Conservation (phyloP, 1,140 invertebrate species). For the Saxidomus purpurata region DNA sequence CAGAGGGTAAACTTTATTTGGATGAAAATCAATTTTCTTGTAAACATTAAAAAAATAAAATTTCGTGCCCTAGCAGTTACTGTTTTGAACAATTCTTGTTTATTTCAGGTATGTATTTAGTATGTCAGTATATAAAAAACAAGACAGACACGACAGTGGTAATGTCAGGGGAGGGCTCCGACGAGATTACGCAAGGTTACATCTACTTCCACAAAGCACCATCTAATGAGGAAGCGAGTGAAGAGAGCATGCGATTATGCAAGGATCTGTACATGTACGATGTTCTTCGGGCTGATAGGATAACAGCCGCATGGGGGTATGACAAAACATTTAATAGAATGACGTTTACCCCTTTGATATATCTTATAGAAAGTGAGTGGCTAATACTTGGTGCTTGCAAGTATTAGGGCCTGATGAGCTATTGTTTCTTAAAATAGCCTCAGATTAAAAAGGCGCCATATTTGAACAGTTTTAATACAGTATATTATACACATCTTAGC, state of each 20-base stretch:
- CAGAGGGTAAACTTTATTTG: too few species aligned
- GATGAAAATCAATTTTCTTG: too few species aligned
- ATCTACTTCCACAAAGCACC: slow-evolving; percentile 88
- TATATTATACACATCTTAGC: too few species aligned
- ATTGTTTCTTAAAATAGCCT: background rate
- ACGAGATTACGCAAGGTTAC: slow-evolving; percentile 89
- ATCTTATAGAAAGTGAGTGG: background rate
- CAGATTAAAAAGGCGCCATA: too few species aligned
- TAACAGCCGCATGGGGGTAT: slow-evolving; percentile 90
- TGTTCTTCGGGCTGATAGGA: slow-evolving; percentile 94
- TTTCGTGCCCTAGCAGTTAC: too few species aligned
- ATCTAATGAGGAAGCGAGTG: slow-evolving; percentile 90
- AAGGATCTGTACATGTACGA: slow-evolving; percentile 93
- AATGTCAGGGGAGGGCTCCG: slow-evolving; percentile 96
- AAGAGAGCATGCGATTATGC: slow-evolving; percentile 92
- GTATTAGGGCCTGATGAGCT: background rate
- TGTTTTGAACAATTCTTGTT: background rate
- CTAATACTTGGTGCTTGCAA: background rate
- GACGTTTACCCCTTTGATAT: background rate
- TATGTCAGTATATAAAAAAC: slow-evolving; percentile 91
- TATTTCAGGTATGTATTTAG: slow-evolving; percentile 90
- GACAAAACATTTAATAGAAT: slow-evolving; percentile 3
- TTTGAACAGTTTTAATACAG: too few species aligned
- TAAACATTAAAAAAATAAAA: too few species aligned
- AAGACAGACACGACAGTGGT: slow-evolving; percentile 91